Base-by-base conservation (phyloP, 2,113 vertebrate species). In the Cryptotis parvus region DNA sequence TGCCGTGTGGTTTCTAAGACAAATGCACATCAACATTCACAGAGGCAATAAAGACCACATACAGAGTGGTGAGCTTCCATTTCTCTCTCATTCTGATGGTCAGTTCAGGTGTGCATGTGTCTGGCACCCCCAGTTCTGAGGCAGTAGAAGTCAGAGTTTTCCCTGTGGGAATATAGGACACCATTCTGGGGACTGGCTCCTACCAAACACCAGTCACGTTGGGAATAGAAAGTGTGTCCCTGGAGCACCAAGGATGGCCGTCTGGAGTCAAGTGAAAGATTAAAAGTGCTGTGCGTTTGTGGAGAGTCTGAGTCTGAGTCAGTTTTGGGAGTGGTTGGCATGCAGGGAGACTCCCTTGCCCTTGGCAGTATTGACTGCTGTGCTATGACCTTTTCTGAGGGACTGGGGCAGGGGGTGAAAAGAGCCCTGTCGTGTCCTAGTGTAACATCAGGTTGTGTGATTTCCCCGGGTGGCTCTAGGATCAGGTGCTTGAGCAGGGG, bases 401-500 rank as follows among this genome's bases (percentile, higher is more conserved):
- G 18, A 5, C 16, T 35, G 27, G n/a, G 3, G 27, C 8, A 49
- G 7, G 20, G 26, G 12, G 10, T 27, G 39, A n/a, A 79, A 37
- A 66, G 37, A 84, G 74, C 43, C n/a, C 31, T 43, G 18, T 58
- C 58, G 24, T 75, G n/a, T 61, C 49, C 39, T 27, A 29, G 84
- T 75, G 61, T 83, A 81, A 82, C 73, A 35, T 49, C 24, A 73
- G 88, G 37, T 43, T 18, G 31, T 4, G 0, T 5, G 16, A n/a
- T 84, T 93, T 78, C 10, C 43, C 75, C 33, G 52, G 94, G 65
- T 20, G 75, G 66, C 35, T 35, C 45, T 39, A 55, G 31, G 65
- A 41, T 70, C 11, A 3, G 68, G 39, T 61, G 12, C 12, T 2
- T 3, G 15, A 45, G 29, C 1, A 3, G 24, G 9, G 77, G 49